phyloP scores from a whole-genome alignment of 1,140 invertebrate genomes.

The Scaptomyza pallida region DNA sequence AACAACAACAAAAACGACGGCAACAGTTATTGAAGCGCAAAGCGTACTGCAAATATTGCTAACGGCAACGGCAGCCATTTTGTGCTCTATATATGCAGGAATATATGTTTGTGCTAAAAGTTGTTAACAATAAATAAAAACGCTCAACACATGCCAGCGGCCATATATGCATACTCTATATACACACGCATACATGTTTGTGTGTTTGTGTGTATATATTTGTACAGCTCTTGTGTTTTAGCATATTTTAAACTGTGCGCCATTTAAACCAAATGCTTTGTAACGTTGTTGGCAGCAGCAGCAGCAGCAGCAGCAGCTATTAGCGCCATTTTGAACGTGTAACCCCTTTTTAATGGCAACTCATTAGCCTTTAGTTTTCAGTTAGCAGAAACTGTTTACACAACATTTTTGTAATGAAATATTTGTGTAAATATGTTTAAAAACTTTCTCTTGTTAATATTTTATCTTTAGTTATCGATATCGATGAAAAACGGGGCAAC shows the following conservation, averaged over 20 bases:
- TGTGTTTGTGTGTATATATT: background rate
- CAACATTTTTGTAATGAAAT: too few relatives aligned
- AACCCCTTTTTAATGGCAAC: too few relatives aligned
- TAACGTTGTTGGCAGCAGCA: too few relatives aligned
- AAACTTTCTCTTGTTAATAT: too few relatives aligned
- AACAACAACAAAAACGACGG: background rate
- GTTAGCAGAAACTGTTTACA: too few relatives aligned
- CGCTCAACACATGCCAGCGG: slow-evolving; percentile 2
- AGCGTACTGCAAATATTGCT: slow-evolving; percentile 7
- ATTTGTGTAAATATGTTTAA: too few relatives aligned
- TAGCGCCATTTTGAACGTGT: background rate
- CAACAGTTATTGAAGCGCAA: background rate
- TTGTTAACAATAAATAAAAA: slow-evolving; percentile 36
- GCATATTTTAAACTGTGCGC: slow-evolving; percentile 9
- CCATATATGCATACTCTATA: background rate
- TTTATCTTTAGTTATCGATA: too few relatives aligned
- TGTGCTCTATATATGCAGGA: background rate
- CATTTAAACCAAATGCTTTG: slow-evolving; percentile 9
- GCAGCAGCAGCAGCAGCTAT: background rate
- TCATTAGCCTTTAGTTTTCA: background rate
- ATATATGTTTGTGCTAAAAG: slow-evolving; percentile 11
- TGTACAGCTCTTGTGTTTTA: slow-evolving; percentile 2
- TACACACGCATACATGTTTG: background rate
- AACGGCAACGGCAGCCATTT: slow-evolving; percentile 9
- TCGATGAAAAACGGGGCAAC: too few relatives aligned